Percentiles rank a stretch among this genome's conserved stretches.
Evolutionary conservation across 2,113 vertebrate species (phyloP).

Genomic region (Myotis brandtii): DNA sequence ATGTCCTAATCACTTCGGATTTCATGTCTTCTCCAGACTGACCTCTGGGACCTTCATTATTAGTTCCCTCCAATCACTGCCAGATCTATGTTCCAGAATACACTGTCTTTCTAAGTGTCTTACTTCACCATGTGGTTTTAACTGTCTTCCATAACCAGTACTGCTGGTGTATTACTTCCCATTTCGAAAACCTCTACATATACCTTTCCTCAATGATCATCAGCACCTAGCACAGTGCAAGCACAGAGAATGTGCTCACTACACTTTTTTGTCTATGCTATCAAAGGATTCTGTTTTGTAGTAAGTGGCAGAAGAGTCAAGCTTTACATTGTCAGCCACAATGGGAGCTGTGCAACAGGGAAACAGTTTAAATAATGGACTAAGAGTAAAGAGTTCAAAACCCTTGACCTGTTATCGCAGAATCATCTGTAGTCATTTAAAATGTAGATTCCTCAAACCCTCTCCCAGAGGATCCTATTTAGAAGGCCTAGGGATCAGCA

Average conservation of each 20-base stretch:
- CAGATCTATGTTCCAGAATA: not conserved
- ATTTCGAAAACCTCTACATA: not conserved
- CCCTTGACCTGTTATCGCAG: not conserved
- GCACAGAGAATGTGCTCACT: not conserved
- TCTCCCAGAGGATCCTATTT: too few species aligned
- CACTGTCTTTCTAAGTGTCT: not conserved
- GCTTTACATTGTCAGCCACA: slow-evolving; percentile 12
- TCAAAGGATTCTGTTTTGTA: slow-evolving; percentile 14
- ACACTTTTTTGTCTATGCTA: not conserved
- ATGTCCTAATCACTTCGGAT: not conserved
- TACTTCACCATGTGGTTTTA: not conserved
- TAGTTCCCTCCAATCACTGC: not conserved
- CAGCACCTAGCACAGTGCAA: not conserved
- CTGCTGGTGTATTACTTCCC: not conserved
- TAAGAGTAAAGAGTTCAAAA: slow-evolving; percentile 10
- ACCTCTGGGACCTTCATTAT: not conserved
- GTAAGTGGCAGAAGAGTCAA: slow-evolving; percentile 44
- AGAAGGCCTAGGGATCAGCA: not conserved
- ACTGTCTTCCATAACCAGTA: not conserved
- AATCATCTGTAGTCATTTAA: not conserved
- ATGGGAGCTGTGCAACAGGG: not conserved
- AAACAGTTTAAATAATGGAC: slow-evolving; percentile 26
- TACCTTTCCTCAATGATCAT: not conserved
- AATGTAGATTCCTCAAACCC: not conserved
- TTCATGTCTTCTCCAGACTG: slow-evolving; percentile 2